Evolutionary conservation across 2,113 vertebrate species (phyloP), one percentile per base, ranked within the genome.

Genomic region (Toxotes jaculatrix): DNA sequence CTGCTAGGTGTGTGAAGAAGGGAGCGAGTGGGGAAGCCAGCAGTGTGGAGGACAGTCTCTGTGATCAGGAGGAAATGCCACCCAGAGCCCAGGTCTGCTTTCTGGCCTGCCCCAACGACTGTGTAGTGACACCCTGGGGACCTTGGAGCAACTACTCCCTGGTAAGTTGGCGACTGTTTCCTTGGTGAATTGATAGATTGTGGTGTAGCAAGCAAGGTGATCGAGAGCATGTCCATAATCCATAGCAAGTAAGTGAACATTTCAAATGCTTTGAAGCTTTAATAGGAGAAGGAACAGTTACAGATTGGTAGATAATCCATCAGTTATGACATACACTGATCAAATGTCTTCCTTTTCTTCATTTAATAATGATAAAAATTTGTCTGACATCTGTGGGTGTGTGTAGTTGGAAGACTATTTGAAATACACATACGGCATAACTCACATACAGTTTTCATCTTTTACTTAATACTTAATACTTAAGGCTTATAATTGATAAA

Each of bases 51-150:
- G 93, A 23, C 0, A n/a, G 87, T 5, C 91, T 96, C 40, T 99
- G 98, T 85, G 94, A 93, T 85, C 93, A 94, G 64, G 94, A 95
- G 14, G 96, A 97, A 77, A 92, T 89, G 40, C 97, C 97, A 5
- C 81, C 92, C 1, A 88, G 85, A 78, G 93, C 81, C 27, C 97
- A 96, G 85, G 93, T 95, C 63, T 99, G 98, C 76, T 94, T 90
- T 40, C 88, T 98, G 69, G 95, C 95, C 65, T 99, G 98, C 76
- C 95, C 97, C 68, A 94, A 76, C 19, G 96, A 98, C 83, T 99
- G 98, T 49, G 97, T 97, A 1, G 90, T 97, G 92, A 95, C 97
- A 16, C 92, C 95, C 17, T 99, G 98, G 98, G 97, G 96, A 75
- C 91, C 88, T 0, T 99, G 98, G 98, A 99, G 93, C 93, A 83